A percentile compares a stretch with the other conserved stretches of the same genome.
Conservation (phyloP, 2,797 vertebrate species). For the Malurus leucopterus region DNA sequence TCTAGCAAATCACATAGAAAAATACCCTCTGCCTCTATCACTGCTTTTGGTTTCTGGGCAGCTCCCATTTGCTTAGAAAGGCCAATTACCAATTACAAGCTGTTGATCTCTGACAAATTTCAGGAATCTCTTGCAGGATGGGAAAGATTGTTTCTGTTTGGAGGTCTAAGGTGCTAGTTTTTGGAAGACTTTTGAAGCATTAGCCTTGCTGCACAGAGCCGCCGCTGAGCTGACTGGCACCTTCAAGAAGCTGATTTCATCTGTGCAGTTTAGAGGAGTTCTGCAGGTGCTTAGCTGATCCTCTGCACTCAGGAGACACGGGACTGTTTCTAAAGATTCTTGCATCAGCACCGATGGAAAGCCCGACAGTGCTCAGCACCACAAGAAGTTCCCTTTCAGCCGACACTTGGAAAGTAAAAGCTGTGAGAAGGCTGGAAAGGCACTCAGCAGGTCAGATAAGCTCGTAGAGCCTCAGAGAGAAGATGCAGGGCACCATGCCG, state of each 20-base stretch:
- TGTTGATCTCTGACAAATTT: not conserved
- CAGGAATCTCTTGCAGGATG: not conserved
- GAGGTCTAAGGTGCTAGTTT: not conserved
- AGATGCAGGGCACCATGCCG: conserved; percentile 14
- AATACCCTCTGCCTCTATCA: not conserved
- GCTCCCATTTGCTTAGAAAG: not conserved
- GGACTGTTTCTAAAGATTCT: not conserved
- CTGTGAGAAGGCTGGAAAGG: not conserved
- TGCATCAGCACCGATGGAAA: fast-evolving
- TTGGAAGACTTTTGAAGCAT: not conserved
- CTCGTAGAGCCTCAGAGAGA: not conserved
- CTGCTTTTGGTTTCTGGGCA: not conserved
- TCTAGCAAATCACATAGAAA: not conserved
- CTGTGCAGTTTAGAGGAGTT: not conserved
- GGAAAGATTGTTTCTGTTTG: not conserved
- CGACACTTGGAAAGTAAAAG: not conserved
- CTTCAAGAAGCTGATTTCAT: not conserved
- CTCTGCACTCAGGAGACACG: fast-evolving
- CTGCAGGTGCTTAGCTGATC: not conserved
- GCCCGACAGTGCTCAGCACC: not conserved
- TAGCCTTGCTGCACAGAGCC: fast-evolving
- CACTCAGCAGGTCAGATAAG: not conserved
- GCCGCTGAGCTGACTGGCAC: not conserved
- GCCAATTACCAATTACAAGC: not conserved
- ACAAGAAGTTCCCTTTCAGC: not conserved